Evolutionary conservation across 2,888 invertebrate species (phyloP).

Genomic region (Tineola bisselliella): DNA sequence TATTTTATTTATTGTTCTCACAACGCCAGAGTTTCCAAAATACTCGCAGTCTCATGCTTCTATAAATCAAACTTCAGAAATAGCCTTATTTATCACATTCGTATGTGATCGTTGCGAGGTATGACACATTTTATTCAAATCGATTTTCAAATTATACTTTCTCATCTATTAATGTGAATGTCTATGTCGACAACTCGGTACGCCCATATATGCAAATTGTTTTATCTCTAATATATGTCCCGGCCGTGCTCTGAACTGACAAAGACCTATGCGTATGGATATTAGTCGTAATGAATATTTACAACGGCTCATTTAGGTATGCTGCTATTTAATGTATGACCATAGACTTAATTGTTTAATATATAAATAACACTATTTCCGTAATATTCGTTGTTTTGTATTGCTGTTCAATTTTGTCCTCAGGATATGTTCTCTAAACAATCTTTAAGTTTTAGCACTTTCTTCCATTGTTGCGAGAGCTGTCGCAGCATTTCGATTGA

Average conservation of each 20-base stretch:
- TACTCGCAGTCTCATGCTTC: background rate
- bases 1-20: background rate
- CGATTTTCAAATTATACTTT: constrained; percentile 9
- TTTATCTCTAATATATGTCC: constrained; percentile 54
- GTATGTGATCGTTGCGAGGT: background rate
- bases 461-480: background rate
- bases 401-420: background rate
- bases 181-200: constrained; percentile 58
- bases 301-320: constrained; percentile 30
- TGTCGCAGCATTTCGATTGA: constrained; percentile 3
- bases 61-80: background rate
- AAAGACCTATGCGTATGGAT: constrained; percentile 29
- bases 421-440: background rate
- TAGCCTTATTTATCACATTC: background rate
- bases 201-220: constrained; percentile 59
- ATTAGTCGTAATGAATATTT: constrained; percentile 59
- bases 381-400: background rate
- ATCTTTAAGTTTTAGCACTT: background rate
- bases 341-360: background rate
- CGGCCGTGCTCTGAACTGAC: constrained; percentile 39
- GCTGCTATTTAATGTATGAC: background rate
- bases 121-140: background rate
- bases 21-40: too few species aligned
- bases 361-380: background rate
- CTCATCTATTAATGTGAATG: constrained; percentile 60